Evolutionary conservation across 2,113 vertebrate genomes (phyloP), one percentile per base, ranked within the genome.

Genomic region (Labeo rohita): DNA sequence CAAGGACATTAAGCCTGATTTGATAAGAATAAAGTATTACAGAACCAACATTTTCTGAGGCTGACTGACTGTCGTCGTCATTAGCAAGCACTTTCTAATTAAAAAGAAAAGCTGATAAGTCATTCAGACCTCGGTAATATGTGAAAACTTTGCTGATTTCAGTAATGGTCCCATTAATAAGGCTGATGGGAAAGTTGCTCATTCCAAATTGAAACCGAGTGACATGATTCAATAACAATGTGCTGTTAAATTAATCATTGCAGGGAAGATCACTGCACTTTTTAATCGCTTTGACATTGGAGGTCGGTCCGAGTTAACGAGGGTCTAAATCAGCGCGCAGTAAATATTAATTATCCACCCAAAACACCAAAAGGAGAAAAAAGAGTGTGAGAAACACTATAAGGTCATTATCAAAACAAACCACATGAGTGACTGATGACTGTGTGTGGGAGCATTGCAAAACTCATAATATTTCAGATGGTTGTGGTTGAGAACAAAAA

Each of bases 211-310:
- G 93, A 94, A 94, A 94, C 91, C 92, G 89, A 91, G 90, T 90
- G 93, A 94, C 93, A 94, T 93, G 92, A 94, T 94, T 95, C 94
- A 94, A 94, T 94, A 94, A 94, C 93, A 95, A 93, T 93, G 90
- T 91, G 92, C 91, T 91, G 90, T 90, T 90, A 88, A 93, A 94
- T 95, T 92, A 94, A 94, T 93, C 93, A 94, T 86, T 84, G 84
- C 90, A 90, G 92, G 56, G 93, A 93, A 92, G 92, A 95, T 93
- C 91, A 92, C 93, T 92, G 93, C 91, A 90, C 93, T 89, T 83
- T 90, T 93, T 94, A 92, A 95, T 94, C 93, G 91, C 92, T 94
- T 90, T 95, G 95, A 96, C 95, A 94, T 94, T 95, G 92, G 90
- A 94, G 93, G 92, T 93, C 92, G 89, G 93, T 90, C 90, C 92